Conservation (phyloP, 2,888 invertebrate species). For the Cheilosia urbana region DNA sequence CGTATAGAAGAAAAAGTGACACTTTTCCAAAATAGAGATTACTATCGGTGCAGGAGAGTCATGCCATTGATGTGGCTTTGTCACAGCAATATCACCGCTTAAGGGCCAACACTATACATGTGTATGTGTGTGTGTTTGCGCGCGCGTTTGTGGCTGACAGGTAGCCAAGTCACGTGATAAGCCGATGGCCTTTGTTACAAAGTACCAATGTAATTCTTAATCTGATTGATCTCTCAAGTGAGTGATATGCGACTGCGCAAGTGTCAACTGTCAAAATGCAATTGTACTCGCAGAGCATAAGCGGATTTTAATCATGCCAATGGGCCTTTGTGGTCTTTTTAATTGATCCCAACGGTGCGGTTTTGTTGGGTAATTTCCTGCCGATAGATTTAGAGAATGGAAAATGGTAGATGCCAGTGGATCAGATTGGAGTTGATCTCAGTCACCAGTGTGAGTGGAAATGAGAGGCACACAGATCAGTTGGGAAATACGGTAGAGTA, state of each 20-base stretch:
- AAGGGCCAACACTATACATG: not conserved
- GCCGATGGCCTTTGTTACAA: slow-evolving; percentile 62
- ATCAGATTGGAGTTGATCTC: not conserved
- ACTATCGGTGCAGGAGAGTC: slow-evolving; percentile 46
- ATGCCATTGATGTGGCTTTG: slow-evolving; percentile 36
- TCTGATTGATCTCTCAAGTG: slow-evolving; percentile 54
- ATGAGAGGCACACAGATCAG: not conserved
- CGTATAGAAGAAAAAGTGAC: slow-evolving; percentile 61
- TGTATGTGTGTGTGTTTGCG: not conserved
- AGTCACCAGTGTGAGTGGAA: not conserved
- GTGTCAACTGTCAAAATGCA: slow-evolving; percentile 59
- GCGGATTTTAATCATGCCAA: slow-evolving; percentile 30
- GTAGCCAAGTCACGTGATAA: slow-evolving; percentile 66
- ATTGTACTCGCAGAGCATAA: slow-evolving; percentile 26
- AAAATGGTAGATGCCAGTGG: not conserved
- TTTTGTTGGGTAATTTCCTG: slow-evolving; percentile 48
- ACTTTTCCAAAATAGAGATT: slow-evolving; percentile 68
- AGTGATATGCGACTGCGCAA: slow-evolving; percentile 44
- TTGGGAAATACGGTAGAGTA: not conserved
- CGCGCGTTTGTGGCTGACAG: slow-evolving; percentile 38
- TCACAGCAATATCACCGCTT: not conserved
- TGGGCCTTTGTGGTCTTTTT: slow-evolving; percentile 8
- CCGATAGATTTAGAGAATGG: slow-evolving; percentile 7
- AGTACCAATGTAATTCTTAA: slow-evolving; percentile 49
- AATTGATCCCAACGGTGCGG: slow-evolving; percentile 5